Base-by-base conservation (phyloP, 2,888 invertebrate species). In the Ctena decussata region DNA sequence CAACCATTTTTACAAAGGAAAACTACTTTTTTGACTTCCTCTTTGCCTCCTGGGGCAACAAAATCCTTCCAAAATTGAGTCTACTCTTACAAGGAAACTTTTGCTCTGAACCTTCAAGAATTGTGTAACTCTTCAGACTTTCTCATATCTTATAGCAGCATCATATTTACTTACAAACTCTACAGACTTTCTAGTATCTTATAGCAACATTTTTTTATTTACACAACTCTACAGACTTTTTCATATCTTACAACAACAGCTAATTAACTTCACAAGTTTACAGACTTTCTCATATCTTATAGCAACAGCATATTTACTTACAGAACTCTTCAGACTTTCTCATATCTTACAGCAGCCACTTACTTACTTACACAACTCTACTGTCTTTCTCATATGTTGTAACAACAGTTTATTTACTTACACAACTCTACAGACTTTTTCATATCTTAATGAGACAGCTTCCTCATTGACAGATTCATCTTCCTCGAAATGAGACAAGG, bases 211-310 rank as follows among this genome's bases (percentile, higher is more conserved):
- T n/a, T n/a, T n/a, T n/a, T n/a, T 72, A 93, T 95, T 90, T 90
- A 95, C 95, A 94, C 94, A 71, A 95, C 94, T 75, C 94, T 84
- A 72, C 95, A 94, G 41, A 95, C 94, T 92, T 94, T 94, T 79
- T 95, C 94, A 83, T 95, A 94, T 85, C 94, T 84, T 39, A 93
- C 89, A 15, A 94, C 94, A n/a, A 95, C 92, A 53, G 93, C 92
- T 73, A n/a, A n/a, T n/a, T n/a, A n/a, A n/a, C n/a, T n/a, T n/a
- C n/a, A n/a, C n/a, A n/a, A n/a, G n/a, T n/a, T n/a, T n/a, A n/a
- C n/a, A n/a, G n/a, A n/a, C n/a, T 21, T 24, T 12, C 11, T 21
- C 24, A 24, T 27, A n/a, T 24, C 27, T 60, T n/a, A n/a, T n/a
- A n/a, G n/a, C n/a, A n/a, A n/a, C n/a, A n/a, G n/a, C n/a, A n/a